Conservation (phyloP, 2,113 vertebrate genomes). For the Gnathonemus echidnorhynchus region DNA sequence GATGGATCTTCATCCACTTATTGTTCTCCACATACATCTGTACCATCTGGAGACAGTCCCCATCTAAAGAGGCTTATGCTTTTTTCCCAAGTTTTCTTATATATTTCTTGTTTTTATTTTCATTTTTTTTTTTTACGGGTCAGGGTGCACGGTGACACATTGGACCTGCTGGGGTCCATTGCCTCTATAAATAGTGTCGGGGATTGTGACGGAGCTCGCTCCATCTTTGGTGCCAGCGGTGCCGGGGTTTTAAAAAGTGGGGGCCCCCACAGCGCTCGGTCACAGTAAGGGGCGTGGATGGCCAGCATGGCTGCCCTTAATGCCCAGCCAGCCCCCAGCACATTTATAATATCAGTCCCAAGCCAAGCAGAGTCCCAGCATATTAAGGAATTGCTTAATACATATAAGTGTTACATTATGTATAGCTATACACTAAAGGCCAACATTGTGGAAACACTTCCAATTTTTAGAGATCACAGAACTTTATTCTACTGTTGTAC, state of each 20-base stretch:
- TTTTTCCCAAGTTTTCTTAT: neutral
- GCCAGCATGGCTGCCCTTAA: neutral
- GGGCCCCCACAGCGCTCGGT: neutral
- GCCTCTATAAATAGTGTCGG: slow-evolving; percentile 16
- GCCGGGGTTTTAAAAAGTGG: slow-evolving; percentile 2
- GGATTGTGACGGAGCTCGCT: slow-evolving; percentile 1
- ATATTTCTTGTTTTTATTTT: neutral
- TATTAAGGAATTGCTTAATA: neutral
- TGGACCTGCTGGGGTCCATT: neutral
- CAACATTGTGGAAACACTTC: neutral
- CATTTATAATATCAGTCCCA: neutral
- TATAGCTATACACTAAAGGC: neutral
- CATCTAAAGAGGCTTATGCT: neutral
- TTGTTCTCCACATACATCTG: neutral
- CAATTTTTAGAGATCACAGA: neutral
- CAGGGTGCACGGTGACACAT: neutral
- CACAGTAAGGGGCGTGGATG: neutral
- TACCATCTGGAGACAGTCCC: neutral
- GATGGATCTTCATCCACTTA: neutral
- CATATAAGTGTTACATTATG: neutral
- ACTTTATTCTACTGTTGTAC: neutral
- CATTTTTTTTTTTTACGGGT: neutral
- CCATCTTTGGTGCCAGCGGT: slow-evolving; percentile 10
- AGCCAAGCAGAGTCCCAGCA: neutral
- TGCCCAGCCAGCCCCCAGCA: neutral